A percentile compares a stretch with the other conserved stretches of the same genome.
phyloP scores from a whole-genome alignment of 2,113 vertebrate species.

The Thamnaconus septentrionalis region DNA sequence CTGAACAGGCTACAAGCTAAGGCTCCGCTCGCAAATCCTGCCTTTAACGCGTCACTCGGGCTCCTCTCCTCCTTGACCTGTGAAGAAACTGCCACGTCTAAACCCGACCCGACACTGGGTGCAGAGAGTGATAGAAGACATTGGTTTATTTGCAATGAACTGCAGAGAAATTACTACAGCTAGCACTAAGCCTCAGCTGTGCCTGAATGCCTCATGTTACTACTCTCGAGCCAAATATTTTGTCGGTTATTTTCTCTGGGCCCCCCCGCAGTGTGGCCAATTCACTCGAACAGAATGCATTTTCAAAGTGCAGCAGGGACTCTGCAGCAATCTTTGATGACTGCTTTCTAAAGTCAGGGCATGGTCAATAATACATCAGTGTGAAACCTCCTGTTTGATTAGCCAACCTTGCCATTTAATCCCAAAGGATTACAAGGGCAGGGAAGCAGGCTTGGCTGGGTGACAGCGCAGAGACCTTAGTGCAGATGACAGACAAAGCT shows the following conservation, averaged over 20 bases:
- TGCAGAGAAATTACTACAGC: too few relatives aligned
- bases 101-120: slow-evolving; percentile 26
- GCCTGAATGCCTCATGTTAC: too few relatives aligned
- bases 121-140: too few relatives aligned
- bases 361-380: slow-evolving; percentile 60
- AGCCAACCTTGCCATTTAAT: slow-evolving; percentile 38
- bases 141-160: too few relatives aligned
- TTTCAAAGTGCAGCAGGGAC: slow-evolving; percentile 40
- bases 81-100: slow-evolving; percentile 34
- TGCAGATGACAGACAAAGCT: slow-evolving; percentile 10
- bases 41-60: slow-evolving; percentile 50
- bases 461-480: slow-evolving; percentile 4
- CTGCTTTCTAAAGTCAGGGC: slow-evolving; percentile 33
- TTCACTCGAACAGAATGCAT: not conserved
- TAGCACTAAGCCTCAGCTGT: too few relatives aligned
- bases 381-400: slow-evolving; percentile 44
- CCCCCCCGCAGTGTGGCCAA: too few relatives aligned
- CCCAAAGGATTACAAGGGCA: slow-evolving; percentile 35
- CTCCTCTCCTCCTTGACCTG: slow-evolving; percentile 35
- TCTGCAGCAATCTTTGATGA: slow-evolving; percentile 45
- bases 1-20: slow-evolving; percentile 57
- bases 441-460: slow-evolving; percentile 7
- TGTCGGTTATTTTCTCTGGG: too few relatives aligned
- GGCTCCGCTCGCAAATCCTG: slow-evolving; percentile 50
- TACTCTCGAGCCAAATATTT: too few relatives aligned